Evolutionary conservation across 2,113 vertebrate genomes (phyloP), one percentile per base, ranked within the genome.

Genomic region (Scopus umbretta): DNA sequence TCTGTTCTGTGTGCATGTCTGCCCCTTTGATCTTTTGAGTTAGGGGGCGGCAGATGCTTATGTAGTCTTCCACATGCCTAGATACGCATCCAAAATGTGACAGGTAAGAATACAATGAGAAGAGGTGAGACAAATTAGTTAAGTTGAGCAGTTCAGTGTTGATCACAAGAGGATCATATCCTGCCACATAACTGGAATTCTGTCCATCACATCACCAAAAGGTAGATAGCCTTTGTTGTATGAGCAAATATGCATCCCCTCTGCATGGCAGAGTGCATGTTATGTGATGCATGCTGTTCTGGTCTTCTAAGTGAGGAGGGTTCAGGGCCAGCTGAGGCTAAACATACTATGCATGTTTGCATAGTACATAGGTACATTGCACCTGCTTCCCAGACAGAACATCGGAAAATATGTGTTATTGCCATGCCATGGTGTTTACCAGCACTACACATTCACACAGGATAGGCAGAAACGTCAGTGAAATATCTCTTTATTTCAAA

Each of bases 191-290:
- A 59, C 23, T 76, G 65, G n/a, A 76, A 85, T 1, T 59, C 34
- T 65, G n/a, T 53, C 67, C 45, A 29, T 52, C 27, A 22, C n/a
- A 42, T 55, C 32, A 85, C 9, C 16, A 79, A 67, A 90, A 49
- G 42, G 9, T 34, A 49, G 36, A 32, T 65, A 16, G 40, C 8
- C 19, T 65, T 86, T 67, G 21, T 38, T 83, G 5, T n/a, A 45
- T 58, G 53, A 80, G 19, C 27, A 72, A 65, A 52, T 36, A 20
- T 1, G 4, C 47, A 75, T 75, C 43, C 40, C 13, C 7, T 53
- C 38, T 76, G 17, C 11, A 8, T 68, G 15, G 7, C 49, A 74
- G 19, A 78, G 38, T 2, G 0, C 1, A 0, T 16, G 5, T 20
- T 76, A n/a, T 58, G 15, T 13, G 10, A 36, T 70, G 34, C 13